phyloP scores from a whole-genome alignment of 2,888 invertebrate species.

The Hydrotaea diabolus region DNA sequence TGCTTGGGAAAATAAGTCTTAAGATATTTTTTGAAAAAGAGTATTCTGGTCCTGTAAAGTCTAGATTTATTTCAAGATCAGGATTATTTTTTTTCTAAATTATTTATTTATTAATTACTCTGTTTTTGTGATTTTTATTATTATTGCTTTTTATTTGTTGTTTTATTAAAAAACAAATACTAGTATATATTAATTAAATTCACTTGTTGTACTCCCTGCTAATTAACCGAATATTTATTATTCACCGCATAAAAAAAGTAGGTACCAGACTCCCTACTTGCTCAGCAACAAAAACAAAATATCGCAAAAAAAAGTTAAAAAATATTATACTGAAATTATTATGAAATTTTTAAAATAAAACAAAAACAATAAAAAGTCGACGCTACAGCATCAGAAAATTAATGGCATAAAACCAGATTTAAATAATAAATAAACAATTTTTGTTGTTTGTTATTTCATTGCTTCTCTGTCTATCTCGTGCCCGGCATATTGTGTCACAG shows the following conservation, averaged over 20 bases:
- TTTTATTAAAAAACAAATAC: no score
- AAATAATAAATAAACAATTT: not conserved
- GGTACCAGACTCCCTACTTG: not conserved
- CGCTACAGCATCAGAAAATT: not conserved
- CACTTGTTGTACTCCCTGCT: no score
- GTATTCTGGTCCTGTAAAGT: no score
- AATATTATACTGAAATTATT: conserved; percentile 12
- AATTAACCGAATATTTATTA: not conserved
- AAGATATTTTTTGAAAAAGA: no score
- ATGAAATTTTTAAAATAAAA: conserved; percentile 7
- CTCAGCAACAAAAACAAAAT: not conserved
- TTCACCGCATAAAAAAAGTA: not conserved
- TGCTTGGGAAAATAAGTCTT: no score
- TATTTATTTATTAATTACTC: no score
- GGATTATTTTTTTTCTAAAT: no score
- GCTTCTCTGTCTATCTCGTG: not conserved
- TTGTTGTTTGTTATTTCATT: not conserved
- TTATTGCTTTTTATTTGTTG: no score
- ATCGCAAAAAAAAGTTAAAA: no score
- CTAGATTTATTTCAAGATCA: no score
- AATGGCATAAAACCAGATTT: conserved; percentile 46
- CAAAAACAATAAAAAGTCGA: not conserved
- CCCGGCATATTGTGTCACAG: conserved; percentile 41
- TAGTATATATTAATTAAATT: no score
- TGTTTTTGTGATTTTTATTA: no score